These are phyloP conservation scores for Scaptomyza pallida DNA, from an alignment of 1,140 invertebrate species.

Conservation along the genomic window DNA sequence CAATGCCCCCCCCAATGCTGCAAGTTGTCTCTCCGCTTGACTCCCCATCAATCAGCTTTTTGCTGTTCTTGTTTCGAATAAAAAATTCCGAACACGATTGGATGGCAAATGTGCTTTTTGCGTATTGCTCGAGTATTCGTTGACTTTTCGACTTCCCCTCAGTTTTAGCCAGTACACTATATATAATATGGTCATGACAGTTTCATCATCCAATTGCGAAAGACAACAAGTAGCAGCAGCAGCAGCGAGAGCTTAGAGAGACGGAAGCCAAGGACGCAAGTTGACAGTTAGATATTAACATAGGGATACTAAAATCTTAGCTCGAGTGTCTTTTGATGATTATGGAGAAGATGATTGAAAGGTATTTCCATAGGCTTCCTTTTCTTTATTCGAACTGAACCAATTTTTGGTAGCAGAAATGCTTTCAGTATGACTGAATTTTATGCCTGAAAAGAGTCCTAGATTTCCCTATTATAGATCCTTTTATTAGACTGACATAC, in stretches of 20 bases:
- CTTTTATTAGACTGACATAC: no score
- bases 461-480: no score
- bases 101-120: slow-evolving; percentile 45
- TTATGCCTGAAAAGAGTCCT: no score
- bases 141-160: slow-evolving; percentile 14
- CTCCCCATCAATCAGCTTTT: slow-evolving; percentile 76
- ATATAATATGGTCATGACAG: slow-evolving; percentile 21
- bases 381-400: no score
- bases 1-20: slow-evolving; percentile 21
- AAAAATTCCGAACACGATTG: slow-evolving; percentile 75
- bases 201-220: slow-evolving; percentile 19
- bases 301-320: no score
- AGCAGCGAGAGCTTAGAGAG: background rate
- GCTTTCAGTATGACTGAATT: no score
- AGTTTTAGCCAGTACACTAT: background rate
- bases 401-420: no score
- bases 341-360: no score
- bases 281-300: no score
- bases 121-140: slow-evolving; percentile 27
- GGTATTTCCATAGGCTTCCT: no score
- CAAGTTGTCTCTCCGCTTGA: slow-evolving; percentile 75
- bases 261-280: background rate
- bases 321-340: no score
- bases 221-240: no score
- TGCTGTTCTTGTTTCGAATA: slow-evolving; percentile 58